Percentiles rank a stretch among this genome's conserved stretches.
Evolutionary conservation across 1,140 invertebrate species (phyloP).

Genomic region (Formica selysi): DNA sequence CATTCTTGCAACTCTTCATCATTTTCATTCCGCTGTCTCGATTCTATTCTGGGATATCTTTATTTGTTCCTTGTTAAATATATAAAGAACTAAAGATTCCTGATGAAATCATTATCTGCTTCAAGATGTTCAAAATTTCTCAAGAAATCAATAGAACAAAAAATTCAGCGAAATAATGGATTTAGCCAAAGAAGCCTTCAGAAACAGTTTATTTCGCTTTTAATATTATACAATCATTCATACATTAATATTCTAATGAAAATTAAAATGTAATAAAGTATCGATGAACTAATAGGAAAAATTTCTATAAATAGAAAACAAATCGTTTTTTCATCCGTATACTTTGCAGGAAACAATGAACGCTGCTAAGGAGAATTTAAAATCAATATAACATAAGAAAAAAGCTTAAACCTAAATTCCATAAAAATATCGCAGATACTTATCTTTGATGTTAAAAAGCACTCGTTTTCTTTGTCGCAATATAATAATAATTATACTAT

Average conservation of each 20-base stretch:
- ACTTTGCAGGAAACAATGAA: background rate
- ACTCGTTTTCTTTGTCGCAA: background rate
- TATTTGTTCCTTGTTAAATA: background rate
- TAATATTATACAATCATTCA: constrained; percentile 7
- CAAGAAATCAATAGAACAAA: background rate
- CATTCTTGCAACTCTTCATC: background rate
- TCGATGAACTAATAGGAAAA: background rate
- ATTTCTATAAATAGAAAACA: background rate
- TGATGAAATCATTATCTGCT: background rate
- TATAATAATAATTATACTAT: background rate
- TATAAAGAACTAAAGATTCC: background rate
- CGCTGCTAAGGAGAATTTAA: background rate
- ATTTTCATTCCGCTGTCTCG: background rate
- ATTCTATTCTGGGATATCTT: background rate
- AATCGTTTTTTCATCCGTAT: background rate
- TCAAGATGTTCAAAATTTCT: background rate
- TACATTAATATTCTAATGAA: too few species aligned
- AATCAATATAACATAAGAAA: background rate
- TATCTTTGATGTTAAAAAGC: background rate
- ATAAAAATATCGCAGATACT: background rate
- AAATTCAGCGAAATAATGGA: background rate
- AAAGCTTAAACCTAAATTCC: background rate
- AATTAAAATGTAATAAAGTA: background rate
- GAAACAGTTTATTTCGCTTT: constrained; percentile 26
- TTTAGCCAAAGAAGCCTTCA: background rate